Percentiles rank a stretch among this genome's conserved stretches.
Evolutionary conservation across 2,888 invertebrate species (phyloP).

Genomic region (Pardosa pseudoannulata): DNA sequence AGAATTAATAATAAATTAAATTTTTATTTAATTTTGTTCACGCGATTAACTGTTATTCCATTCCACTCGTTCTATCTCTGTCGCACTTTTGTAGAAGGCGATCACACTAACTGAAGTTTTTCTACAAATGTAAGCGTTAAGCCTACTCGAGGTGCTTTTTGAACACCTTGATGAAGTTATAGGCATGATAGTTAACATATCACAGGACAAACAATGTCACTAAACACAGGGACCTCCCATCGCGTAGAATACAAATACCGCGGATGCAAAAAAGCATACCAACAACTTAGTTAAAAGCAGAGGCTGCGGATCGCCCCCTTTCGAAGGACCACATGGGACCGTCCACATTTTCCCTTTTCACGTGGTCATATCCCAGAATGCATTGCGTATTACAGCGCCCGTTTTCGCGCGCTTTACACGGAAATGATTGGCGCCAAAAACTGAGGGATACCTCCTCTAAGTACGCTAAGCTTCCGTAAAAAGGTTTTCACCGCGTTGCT

Average conservation of each 20-base stretch:
- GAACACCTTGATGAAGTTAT: slow-evolving; percentile 14
- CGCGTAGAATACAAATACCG: slow-evolving; percentile 30
- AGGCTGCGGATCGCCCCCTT: slow-evolving; percentile 41
- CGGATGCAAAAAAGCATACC: slow-evolving; percentile 43
- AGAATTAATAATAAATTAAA: too few relatives aligned
- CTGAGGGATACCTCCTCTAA: background rate
- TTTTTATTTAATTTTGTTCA: background rate
- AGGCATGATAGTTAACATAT: slow-evolving; percentile 33
- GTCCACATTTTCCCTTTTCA: slow-evolving; percentile 70
- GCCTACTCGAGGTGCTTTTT: slow-evolving; percentile 33
- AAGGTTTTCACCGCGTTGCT: too few relatives aligned
- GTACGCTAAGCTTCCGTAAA: too few relatives aligned
- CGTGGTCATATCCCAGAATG: slow-evolving; percentile 69
- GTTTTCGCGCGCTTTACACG: slow-evolving; percentile 42
- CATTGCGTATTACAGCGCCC: slow-evolving; percentile 22
- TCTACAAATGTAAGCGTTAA: slow-evolving; percentile 38
- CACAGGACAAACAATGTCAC: slow-evolving; percentile 11
- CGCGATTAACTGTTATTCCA: background rate
- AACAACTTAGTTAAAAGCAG: slow-evolving; percentile 48
- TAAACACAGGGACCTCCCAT: slow-evolving; percentile 23
- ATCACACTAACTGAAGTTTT: slow-evolving; percentile 19
- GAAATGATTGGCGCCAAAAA: slow-evolving; percentile 49
- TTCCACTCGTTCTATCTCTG: slow-evolving; percentile 6
- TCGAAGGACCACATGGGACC: slow-evolving; percentile 52
- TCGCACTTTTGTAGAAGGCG: slow-evolving; percentile 21